Base-by-base conservation (phyloP, 1,140 invertebrate species). In the Planococcus citri region DNA sequence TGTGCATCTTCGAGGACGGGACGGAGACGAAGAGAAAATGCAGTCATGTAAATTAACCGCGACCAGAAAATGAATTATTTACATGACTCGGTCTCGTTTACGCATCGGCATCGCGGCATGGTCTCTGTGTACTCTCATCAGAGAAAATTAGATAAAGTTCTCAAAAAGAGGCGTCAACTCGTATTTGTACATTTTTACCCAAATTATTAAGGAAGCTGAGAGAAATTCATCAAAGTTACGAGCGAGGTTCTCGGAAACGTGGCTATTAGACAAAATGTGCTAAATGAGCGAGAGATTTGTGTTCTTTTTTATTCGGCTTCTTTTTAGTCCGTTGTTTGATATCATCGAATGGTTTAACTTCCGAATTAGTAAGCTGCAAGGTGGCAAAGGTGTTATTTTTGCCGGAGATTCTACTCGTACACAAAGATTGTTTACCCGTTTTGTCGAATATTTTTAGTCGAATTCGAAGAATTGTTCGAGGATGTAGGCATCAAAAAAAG, bases 11-110 rank as follows among this genome's bases (percentile, higher is more conserved):
- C n/a, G n/a, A n/a, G n/a, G n/a, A n/a, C n/a, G n/a, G n/a, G n/a
- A n/a, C n/a, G n/a, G n/a, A n/a, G n/a, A n/a, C n/a, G n/a, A n/a
- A n/a, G n/a, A n/a, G 10, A 22, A 3, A 12, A n/a, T 17, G 60
- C 60, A 24, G 60, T 64, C 25, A 64, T 64, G 60, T 64, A 64
- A 64, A 64, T 64, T 64, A 64, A 17, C 60, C 60, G 22, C 60
- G 22, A 4, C 60, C 25, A 20, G 24, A 64, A 25, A 27, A 25
- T n/a, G 25, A 64, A 64, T 64, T 64, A 64, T 64, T 64, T 25
- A 64, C 60, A 64, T 24, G 6, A 51, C 41, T 33, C 29, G 29
- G n/a, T n/a, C n/a, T n/a, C n/a, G n/a, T n/a, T n/a, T n/a, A n/a
- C n/a, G n/a, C n/a, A n/a, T n/a, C n/a, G n/a, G 33, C 33, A 6